A percentile compares a stretch with the other conserved stretches of the same genome.
These are phyloP conservation scores for Caenorhabditis sp. DNA, from an alignment of 2,888 invertebrate genomes.

Conservation along the genomic window DNA sequence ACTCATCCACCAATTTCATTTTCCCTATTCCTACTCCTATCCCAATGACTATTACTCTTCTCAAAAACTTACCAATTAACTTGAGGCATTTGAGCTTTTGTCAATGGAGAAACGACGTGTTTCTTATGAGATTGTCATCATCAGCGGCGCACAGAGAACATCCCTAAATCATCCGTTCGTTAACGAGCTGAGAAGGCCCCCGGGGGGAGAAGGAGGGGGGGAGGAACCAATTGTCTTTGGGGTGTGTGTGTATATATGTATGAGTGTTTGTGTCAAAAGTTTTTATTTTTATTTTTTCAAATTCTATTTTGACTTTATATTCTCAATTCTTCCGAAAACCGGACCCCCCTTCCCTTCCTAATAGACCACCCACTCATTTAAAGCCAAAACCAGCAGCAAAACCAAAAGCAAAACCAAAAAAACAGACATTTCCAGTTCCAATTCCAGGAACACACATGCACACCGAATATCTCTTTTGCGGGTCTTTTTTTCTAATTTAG, in stretches of 20 bases:
- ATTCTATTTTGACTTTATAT: too few relatives aligned
- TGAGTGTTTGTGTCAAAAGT: slow-evolving; percentile 31
- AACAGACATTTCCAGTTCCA: neutral
- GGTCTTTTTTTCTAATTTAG: neutral
- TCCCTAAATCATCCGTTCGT: slow-evolving; percentile 46
- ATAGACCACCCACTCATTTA: slow-evolving; percentile 31
- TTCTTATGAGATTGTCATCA: slow-evolving; percentile 52
- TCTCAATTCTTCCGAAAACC: too few relatives aligned
- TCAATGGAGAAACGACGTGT: slow-evolving; percentile 48
- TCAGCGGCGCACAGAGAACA: slow-evolving; percentile 12
- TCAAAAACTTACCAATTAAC: slow-evolving; percentile 32
- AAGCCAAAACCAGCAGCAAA: neutral
- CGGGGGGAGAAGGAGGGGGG: too few relatives aligned
- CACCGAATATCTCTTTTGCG: slow-evolving; percentile 11
- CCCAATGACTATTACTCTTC: too few relatives aligned
- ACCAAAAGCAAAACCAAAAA: neutral
- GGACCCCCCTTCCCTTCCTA: too few relatives aligned
- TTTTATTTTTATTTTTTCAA: slow-evolving; percentile 1
- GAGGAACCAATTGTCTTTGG: slow-evolving; percentile 42
- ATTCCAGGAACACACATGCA: neutral
- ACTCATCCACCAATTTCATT: too few relatives aligned
- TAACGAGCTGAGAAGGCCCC: slow-evolving; percentile 47
- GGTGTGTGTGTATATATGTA: neutral
- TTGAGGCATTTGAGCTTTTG: slow-evolving; percentile 9
- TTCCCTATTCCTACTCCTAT: too few relatives aligned